A percentile compares a stretch with the other conserved stretches of the same genome.
Conservation (phyloP, 2,113 vertebrate species). For the Aepyceros melampus region DNA sequence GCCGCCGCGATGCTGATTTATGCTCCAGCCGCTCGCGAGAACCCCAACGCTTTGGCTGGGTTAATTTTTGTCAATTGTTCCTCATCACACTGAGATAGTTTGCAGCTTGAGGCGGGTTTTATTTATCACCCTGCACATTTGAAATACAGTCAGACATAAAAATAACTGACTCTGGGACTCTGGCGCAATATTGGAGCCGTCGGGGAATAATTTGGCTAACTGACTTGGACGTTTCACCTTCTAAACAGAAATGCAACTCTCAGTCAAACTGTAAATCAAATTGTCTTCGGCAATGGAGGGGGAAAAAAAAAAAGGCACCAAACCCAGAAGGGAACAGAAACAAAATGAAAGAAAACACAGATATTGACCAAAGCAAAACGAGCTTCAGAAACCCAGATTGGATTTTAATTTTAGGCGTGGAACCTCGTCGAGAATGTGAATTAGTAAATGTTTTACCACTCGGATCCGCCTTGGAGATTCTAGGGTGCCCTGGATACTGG, state of each 20-base stretch:
- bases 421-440: background rate
- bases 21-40: background rate
- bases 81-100: conserved; percentile 57
- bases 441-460: conserved; percentile 24
- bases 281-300: conserved; percentile 59
- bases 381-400: conserved; percentile 31
- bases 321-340: conserved; percentile 40
- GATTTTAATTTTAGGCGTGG: conserved; percentile 43
- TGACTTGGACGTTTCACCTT: conserved; percentile 71
- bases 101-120: conserved; percentile 47
- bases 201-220: conserved; percentile 74
- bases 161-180: conserved; percentile 66
- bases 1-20: conserved; percentile 22
- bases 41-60: conserved; percentile 30
- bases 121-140: conserved; percentile 70
- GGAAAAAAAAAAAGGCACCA: background rate
- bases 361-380: conserved; percentile 40
- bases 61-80: conserved; percentile 70
- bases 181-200: conserved; percentile 68
- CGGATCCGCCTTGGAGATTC: background rate
- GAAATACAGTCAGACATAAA: conserved; percentile 71
- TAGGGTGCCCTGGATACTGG: background rate
- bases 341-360: conserved; percentile 54
- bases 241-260: conserved; percentile 69
- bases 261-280: conserved; percentile 72